Conservation (phyloP, 1,140 invertebrate species). For the Camponotus floridanus region DNA sequence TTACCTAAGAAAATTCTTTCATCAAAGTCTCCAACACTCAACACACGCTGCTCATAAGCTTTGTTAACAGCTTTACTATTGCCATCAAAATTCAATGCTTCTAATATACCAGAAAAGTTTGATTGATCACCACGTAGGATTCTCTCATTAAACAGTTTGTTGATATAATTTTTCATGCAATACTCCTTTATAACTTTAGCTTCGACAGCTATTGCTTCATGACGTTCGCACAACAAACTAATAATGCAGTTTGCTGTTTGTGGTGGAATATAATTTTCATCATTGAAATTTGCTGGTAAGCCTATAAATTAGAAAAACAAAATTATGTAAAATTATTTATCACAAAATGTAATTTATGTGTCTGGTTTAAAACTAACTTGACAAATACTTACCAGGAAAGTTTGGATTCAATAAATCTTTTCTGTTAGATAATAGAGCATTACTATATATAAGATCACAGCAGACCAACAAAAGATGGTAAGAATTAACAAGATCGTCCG, state of each 20-base stretch:
- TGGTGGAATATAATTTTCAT: constrained; percentile 89
- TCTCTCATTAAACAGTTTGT: constrained; percentile 92
- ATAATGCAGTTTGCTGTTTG: constrained; percentile 93
- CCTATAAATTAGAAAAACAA: constrained; percentile 82
- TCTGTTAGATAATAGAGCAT: constrained; percentile 93
- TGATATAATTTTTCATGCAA: constrained; percentile 93
- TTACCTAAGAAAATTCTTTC: constrained; percentile 96
- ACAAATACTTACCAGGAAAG: constrained; percentile 90
- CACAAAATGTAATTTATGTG: not conserved
- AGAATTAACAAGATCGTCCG: constrained; percentile 97
- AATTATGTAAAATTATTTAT: constrained; percentile 5
- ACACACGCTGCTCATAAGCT: constrained; percentile 96
- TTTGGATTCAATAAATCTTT: constrained; percentile 94
- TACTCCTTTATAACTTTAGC: constrained; percentile 97
- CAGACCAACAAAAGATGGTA: constrained; percentile 96
- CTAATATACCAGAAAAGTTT: constrained; percentile 90
- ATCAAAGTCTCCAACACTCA: constrained; percentile 98
- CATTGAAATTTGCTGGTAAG: constrained; percentile 62
- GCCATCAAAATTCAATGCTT: constrained; percentile 91
- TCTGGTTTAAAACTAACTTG: not conserved
- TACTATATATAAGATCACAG: constrained; percentile 96
- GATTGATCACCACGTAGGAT: constrained; percentile 89
- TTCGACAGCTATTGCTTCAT: constrained; percentile 93
- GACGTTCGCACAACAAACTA: constrained; percentile 92
- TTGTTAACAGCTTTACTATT: constrained; percentile 95